Conservation (phyloP, 2,888 invertebrate species). For the Stegophylla sp. region DNA sequence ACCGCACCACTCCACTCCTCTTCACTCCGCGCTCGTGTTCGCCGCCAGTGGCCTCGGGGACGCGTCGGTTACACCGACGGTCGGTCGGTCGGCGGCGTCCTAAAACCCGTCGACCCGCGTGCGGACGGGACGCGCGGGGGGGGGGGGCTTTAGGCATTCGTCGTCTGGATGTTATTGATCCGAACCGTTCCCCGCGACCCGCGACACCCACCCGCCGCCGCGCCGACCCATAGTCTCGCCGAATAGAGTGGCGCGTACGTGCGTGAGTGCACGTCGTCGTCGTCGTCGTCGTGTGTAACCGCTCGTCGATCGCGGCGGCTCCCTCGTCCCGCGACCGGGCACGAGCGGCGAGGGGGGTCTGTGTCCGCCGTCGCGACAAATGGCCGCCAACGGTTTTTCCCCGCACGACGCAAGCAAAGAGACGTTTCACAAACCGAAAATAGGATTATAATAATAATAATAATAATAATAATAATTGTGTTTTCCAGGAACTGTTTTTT, state of each 20-base stretch:
- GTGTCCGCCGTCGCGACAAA: not conserved
- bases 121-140: not conserved
- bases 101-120: slow-evolving; percentile 7
- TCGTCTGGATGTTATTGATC: slow-evolving; percentile 59
- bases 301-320: not conserved
- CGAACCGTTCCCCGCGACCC: slow-evolving; percentile 31
- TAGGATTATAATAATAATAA: too few relatives aligned
- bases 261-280: slow-evolving; percentile 18
- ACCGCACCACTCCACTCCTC: not conserved
- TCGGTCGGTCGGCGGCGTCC: slow-evolving; percentile 55
- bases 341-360: not conserved
- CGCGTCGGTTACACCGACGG: slow-evolving; percentile 49
- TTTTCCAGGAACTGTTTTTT: too few relatives aligned
- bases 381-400: slow-evolving; percentile 44
- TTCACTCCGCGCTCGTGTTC: not conserved
- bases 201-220: not conserved
- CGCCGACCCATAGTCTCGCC: too few relatives aligned
- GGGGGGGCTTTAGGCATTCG: slow-evolving; percentile 23
- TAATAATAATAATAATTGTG: too few relatives aligned
- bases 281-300: slow-evolving; percentile 16
- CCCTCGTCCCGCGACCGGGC: not conserved
- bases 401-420: not conserved
- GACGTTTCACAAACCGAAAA: too few relatives aligned
- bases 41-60: slow-evolving; percentile 46
- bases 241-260: slow-evolving; percentile 20